These are phyloP conservation scores for Drosophila tropicalis DNA, from an alignment of 1,140 invertebrate genomes.

Conservation along the genomic window DNA sequence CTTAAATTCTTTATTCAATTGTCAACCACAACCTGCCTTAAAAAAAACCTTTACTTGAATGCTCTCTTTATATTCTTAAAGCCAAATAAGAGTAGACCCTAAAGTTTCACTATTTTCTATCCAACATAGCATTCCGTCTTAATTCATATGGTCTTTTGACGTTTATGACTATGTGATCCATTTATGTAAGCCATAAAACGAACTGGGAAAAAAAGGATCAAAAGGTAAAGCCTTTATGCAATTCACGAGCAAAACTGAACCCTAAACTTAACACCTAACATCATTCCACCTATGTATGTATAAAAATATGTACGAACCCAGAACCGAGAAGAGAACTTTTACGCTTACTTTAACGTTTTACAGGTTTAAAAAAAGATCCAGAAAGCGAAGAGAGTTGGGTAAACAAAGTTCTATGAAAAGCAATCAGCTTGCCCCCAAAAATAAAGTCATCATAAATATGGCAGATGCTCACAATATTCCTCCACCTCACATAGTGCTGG, in stretches of 20 bases:
- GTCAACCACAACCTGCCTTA: too few species aligned
- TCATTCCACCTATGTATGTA: background rate
- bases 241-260: slow-evolving; percentile 16
- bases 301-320: too few species aligned
- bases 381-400: slow-evolving; percentile 8
- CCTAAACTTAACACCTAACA: slow-evolving; percentile 41
- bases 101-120: background rate
- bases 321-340: background rate
- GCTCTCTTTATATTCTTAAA: too few species aligned
- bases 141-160: background rate
- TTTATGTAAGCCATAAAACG: slow-evolving; percentile 7
- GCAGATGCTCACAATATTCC: slow-evolving; percentile 34
- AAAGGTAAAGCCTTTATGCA: slow-evolving; percentile 6
- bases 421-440: slow-evolving; percentile 52
- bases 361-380: slow-evolving; percentile 14
- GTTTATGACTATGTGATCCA: slow-evolving; percentile 4
- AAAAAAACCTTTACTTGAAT: too few species aligned
- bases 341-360: slow-evolving; percentile 20
- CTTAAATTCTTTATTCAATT: too few species aligned
- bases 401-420: slow-evolving; percentile 28
- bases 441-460: slow-evolving; percentile 57
- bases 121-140: background rate
- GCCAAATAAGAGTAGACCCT: background rate
- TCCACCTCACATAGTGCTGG: background rate
- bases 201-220: background rate